phyloP scores from a whole-genome alignment of 1,140 invertebrate species.

The Andricus grossulariae region DNA sequence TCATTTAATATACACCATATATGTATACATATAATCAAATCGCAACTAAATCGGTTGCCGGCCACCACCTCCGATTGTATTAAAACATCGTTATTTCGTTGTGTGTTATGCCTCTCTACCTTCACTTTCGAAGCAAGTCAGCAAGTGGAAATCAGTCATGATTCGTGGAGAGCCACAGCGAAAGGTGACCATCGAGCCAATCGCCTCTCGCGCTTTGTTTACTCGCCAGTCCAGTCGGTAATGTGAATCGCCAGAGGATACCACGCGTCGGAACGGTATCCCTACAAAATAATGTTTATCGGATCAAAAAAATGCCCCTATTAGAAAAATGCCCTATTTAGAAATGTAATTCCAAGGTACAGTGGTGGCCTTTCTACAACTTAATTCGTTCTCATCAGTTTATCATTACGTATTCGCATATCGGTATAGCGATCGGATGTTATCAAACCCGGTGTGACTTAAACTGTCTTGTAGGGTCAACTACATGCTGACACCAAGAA shows the following conservation, averaged over 20 bases:
- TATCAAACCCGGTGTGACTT: neutral
- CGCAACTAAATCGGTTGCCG: neutral
- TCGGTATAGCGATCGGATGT: neutral
- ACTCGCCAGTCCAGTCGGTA: slow-evolving; percentile 47
- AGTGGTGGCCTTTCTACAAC: no score
- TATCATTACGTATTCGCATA: no score
- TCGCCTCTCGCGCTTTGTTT: slow-evolving; percentile 50
- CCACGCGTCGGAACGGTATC: slow-evolving; percentile 41
- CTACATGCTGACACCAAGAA: neutral
- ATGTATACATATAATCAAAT: neutral
- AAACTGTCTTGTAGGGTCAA: neutral
- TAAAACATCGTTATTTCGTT: neutral
- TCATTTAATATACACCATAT: no score
- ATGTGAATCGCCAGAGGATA: slow-evolving; percentile 42
- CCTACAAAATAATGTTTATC: neutral
- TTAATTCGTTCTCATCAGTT: no score
- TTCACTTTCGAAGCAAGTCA: slow-evolving; percentile 43
- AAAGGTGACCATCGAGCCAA: slow-evolving; percentile 59
- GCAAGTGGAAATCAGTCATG: slow-evolving; percentile 5
- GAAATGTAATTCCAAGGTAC: no score
- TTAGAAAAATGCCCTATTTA: no score
- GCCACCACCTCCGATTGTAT: neutral
- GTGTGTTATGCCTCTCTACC: slow-evolving; percentile 32
- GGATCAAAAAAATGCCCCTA: neutral
- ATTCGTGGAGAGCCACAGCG: slow-evolving; percentile 43